A percentile compares a stretch with the other conserved stretches of the same genome.
Conservation (phyloP, 2,113 vertebrate genomes). For the Labeo rohita region DNA sequence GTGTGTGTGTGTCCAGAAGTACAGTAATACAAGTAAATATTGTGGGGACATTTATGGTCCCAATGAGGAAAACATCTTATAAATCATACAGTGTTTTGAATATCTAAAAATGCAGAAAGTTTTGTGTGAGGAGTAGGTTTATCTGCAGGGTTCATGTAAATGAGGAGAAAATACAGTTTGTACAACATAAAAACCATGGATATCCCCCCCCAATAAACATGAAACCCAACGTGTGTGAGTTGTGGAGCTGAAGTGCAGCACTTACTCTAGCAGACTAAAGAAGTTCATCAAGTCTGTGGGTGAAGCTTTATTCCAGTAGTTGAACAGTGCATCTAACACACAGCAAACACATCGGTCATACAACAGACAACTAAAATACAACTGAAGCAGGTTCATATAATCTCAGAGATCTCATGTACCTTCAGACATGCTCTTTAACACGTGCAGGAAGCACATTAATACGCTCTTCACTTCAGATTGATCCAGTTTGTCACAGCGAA, state of each 20-base stretch:
- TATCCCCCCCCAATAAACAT: too few relatives aligned
- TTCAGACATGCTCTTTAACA: conserved; percentile 98
- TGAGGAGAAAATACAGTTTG: too few relatives aligned
- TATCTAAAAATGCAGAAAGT: too few relatives aligned
- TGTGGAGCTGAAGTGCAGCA: conserved; percentile 24
- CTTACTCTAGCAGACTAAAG: conserved; percentile 97
- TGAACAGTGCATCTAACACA: conserved; percentile 90
- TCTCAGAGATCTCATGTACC: conserved; percentile 75
- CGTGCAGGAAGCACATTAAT: conserved; percentile 96
- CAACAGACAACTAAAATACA: neutral
- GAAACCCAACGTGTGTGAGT: neutral
- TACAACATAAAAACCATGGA: too few relatives aligned
- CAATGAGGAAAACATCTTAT: too few relatives aligned
- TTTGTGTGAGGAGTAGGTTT: too few relatives aligned
- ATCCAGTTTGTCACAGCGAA: conserved; percentile 95
- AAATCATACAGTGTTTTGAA: too few relatives aligned
- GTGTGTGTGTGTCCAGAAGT: neutral
- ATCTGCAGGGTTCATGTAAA: too few relatives aligned
- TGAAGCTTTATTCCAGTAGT: conserved; percentile 96
- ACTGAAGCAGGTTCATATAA: neutral
- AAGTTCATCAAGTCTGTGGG: conserved; percentile 95
- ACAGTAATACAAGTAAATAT: too few relatives aligned
- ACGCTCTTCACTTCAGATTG: conserved; percentile 95
- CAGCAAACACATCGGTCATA: neutral
- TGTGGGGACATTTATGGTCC: too few relatives aligned